These are phyloP conservation scores for Prionchulus punctatus DNA, from an alignment of 2,888 invertebrate genomes.

Conservation along the genomic window DNA sequence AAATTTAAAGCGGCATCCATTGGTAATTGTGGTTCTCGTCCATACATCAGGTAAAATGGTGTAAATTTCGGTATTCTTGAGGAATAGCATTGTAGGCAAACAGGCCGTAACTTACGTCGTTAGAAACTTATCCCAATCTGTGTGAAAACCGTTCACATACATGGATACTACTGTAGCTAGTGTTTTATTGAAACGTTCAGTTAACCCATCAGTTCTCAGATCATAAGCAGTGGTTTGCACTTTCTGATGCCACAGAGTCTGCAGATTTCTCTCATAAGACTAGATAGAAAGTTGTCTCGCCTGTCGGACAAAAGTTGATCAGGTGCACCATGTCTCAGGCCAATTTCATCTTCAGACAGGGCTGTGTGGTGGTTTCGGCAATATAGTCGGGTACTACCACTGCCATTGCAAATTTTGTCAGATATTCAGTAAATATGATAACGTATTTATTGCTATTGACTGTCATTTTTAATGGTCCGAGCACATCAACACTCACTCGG, in stretches of 20 bases:
- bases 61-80: neutral
- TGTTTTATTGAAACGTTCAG: too few species aligned
- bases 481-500: too few species aligned
- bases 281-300: neutral
- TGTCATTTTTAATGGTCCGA: neutral
- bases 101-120: neutral
- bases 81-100: neutral
- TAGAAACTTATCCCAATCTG: neutral
- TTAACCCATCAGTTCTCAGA: neutral
- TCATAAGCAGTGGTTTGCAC: neutral
- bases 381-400: neutral
- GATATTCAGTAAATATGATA: too few species aligned
- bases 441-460: too few species aligned
- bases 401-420: neutral
- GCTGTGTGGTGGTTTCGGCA: neutral
- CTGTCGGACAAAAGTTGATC: neutral
- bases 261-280: too few species aligned
- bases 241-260: neutral
- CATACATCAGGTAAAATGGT: too few species aligned
- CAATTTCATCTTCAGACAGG: neutral
- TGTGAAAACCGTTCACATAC: neutral
- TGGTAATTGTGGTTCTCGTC: too few species aligned
- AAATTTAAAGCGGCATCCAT: too few species aligned
- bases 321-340: neutral
- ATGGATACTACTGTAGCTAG: neutral